Conservation (phyloP, 2,888 invertebrate genomes). For the Galeruca laticollis region DNA sequence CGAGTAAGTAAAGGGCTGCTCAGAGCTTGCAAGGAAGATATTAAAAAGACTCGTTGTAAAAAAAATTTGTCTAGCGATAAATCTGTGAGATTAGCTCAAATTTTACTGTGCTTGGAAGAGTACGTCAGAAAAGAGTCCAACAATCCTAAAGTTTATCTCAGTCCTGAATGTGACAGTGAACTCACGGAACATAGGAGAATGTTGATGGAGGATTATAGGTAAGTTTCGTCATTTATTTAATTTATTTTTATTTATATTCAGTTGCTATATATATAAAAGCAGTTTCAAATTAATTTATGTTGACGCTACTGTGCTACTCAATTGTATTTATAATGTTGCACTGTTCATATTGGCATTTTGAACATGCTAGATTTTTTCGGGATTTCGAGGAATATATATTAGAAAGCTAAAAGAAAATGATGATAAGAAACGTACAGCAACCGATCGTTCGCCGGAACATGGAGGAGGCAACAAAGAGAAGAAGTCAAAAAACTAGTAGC, state of each 20-base stretch:
- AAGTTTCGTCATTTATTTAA: not conserved
- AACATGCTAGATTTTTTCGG: too few relatives aligned
- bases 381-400: too few relatives aligned
- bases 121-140: slow-evolving; percentile 79
- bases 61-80: slow-evolving; percentile 85
- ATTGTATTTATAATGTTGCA: too few relatives aligned
- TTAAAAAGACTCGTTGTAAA: slow-evolving; percentile 86
- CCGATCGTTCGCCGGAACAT: too few relatives aligned
- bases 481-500: too few relatives aligned
- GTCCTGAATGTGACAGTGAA: slow-evolving; percentile 86
- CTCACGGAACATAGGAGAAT: slow-evolving; percentile 91
- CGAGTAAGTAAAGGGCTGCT: slow-evolving; percentile 89
- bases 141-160: slow-evolving; percentile 64
- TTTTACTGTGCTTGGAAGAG: slow-evolving; percentile 92
- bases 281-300: too few relatives aligned
- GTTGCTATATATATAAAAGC: not conserved
- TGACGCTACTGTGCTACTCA: too few relatives aligned
- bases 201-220: slow-evolving; percentile 91
- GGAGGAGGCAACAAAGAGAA: too few relatives aligned
- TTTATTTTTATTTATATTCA: not conserved
- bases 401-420: too few relatives aligned
- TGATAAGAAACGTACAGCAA: too few relatives aligned
- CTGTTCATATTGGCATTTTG: too few relatives aligned
- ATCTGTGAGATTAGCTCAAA: slow-evolving; percentile 87
- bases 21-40: slow-evolving; percentile 90